Evolutionary conservation across 64 coral and sea anemone genomes (phyloP).

Genomic region (Anthopleura sola): DNA sequence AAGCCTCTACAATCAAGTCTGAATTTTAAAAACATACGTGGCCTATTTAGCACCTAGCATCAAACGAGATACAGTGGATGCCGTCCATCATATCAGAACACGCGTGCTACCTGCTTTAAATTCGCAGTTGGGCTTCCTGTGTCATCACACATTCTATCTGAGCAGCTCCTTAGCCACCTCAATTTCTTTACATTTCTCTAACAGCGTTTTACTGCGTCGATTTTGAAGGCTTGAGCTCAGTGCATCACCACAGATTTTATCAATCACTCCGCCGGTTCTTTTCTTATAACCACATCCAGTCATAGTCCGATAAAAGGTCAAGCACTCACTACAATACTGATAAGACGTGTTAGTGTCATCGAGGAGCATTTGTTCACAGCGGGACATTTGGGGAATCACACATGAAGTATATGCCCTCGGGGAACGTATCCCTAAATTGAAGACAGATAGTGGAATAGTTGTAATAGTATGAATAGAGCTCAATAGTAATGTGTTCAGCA

Average conservation of each 20-base stretch:
- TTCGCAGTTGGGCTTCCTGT: too few species aligned
- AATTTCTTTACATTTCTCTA: too few species aligned
- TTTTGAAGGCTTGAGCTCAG: background rate
- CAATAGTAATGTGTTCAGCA: background rate
- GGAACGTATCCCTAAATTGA: background rate
- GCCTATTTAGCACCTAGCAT: too few species aligned
- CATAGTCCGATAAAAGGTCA: background rate
- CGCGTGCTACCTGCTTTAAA: too few species aligned
- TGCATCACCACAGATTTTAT: background rate
- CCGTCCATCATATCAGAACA: too few species aligned
- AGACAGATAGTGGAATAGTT: background rate
- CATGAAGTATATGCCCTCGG: background rate
- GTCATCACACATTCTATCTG: too few species aligned
- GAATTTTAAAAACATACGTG: too few species aligned
- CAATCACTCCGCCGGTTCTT: background rate
- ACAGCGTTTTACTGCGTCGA: too few species aligned
- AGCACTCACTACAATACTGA: background rate
- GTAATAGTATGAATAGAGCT: background rate
- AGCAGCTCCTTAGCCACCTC: too few species aligned
- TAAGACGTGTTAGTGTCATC: background rate
- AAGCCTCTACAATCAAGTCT: too few species aligned
- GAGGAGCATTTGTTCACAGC: conserved; percentile 2
- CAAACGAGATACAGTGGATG: too few species aligned
- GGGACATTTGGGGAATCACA: background rate
- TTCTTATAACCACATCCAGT: background rate